Percentiles rank a stretch among this genome's conserved stretches.
These are phyloP conservation scores for Acrocephalus kingi DNA, from an alignment of 2,113 vertebrate genomes.

Conservation along the genomic window DNA sequence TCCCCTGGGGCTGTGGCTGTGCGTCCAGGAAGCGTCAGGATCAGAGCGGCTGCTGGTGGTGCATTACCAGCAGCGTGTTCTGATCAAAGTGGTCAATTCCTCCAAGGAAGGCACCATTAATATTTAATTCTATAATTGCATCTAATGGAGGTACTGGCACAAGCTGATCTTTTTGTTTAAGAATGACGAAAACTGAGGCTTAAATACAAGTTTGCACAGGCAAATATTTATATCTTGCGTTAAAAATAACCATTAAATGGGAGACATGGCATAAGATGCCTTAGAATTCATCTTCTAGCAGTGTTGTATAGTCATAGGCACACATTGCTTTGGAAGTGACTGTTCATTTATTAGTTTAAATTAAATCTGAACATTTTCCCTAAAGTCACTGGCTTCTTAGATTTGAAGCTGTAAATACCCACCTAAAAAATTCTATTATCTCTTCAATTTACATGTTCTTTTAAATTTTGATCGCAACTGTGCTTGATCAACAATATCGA, in stretches of 20 bases:
- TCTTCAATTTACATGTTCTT: background rate
- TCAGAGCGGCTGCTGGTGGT: background rate
- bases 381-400: background rate
- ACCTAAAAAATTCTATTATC: background rate
- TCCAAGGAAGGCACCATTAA: constrained; percentile 73
- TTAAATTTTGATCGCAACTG: background rate
- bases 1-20: background rate
- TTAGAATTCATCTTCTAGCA: background rate
- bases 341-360: background rate
- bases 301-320: background rate
- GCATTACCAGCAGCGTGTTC: constrained; percentile 49
- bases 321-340: background rate
- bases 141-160: constrained; percentile 73
- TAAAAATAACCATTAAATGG: constrained; percentile 34
- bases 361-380: background rate
- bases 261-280: background rate
- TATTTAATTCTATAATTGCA: constrained; percentile 84
- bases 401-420: background rate
- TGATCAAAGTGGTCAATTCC: constrained; percentile 57
- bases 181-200: background rate
- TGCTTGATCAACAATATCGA: background rate
- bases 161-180: constrained; percentile 42
- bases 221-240: constrained; percentile 23
- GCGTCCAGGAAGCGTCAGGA: background rate
- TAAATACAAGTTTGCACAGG: constrained; percentile 10